Percentiles rank a stretch among this genome's conserved stretches.
phyloP scores from a whole-genome alignment of 2,797 vertebrate species.

The Nannoperca obscura region DNA sequence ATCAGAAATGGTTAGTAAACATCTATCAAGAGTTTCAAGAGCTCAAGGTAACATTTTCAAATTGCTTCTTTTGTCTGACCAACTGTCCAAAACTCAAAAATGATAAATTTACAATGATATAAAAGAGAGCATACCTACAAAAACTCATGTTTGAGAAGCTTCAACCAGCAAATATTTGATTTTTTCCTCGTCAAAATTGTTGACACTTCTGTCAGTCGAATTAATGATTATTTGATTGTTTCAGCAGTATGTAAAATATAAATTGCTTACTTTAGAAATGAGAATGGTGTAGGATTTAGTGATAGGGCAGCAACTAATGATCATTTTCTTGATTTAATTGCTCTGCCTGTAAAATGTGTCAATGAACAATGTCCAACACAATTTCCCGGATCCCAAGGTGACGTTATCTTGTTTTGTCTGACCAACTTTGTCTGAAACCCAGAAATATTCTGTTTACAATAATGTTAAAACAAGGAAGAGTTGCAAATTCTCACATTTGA shows the following conservation, averaged over 20 bases:
- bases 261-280: background rate
- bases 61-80: background rate
- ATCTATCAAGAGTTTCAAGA: background rate
- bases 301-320: background rate
- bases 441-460: background rate
- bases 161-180: background rate
- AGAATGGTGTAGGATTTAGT: background rate
- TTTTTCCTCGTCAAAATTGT: background rate
- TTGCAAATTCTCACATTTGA: background rate
- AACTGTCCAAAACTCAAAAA: background rate
- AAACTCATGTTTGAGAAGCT: background rate
- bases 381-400: background rate
- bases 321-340: background rate
- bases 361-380: no score
- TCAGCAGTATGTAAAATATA: background rate
- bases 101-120: background rate
- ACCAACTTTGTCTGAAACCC: background rate
- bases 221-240: background rate
- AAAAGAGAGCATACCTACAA: background rate
- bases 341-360: background rate
- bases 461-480: background rate
- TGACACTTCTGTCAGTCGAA: background rate
- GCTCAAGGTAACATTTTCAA: slow-evolving; percentile 5
- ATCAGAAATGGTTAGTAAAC: background rate
- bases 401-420: background rate